A percentile compares a stretch with the other conserved stretches of the same genome.
Evolutionary conservation across 2,113 vertebrate genomes (phyloP).

Genomic region (Tetraodon nigroviridis): DNA sequence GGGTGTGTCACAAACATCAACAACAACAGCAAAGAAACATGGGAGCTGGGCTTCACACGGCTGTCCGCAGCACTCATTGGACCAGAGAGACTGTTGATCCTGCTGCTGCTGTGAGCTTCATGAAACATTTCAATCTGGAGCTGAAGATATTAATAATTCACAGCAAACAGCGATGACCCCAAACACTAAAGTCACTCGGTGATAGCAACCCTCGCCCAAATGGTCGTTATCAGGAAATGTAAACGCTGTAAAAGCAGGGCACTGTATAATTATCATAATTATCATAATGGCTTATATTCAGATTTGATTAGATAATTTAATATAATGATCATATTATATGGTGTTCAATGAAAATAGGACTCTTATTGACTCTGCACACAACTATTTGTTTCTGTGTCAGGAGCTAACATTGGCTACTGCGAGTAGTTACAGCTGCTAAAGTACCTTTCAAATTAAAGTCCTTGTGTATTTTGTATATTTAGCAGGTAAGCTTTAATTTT

Average conservation of each 20-base stretch:
- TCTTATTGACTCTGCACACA: too few relatives aligned
- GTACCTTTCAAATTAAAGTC: too few relatives aligned
- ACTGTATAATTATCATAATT: background rate
- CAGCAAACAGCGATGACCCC: constrained; percentile 59
- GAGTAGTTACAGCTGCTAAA: too few relatives aligned
- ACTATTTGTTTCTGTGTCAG: background rate
- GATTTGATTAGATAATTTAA: constrained; percentile 10
- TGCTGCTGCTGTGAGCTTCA: constrained; percentile 45
- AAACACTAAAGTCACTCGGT: constrained; percentile 43
- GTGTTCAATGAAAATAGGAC: background rate
- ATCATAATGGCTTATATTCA: background rate
- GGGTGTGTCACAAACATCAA: constrained; percentile 33
- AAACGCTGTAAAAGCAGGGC: constrained; percentile 8
- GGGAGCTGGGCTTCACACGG: constrained; percentile 34
- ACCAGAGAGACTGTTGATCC: constrained; percentile 34
- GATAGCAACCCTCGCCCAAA: constrained; percentile 26
- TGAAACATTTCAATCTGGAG: constrained; percentile 52
- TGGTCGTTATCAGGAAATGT: background rate
- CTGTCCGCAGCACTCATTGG: constrained; percentile 48
- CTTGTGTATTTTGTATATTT: too few relatives aligned
- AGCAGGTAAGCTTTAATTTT: too few relatives aligned
- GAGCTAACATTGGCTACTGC: constrained; percentile 1
- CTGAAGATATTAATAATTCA: constrained; percentile 45
- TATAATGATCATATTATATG: background rate
- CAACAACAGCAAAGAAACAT: constrained; percentile 48